Evolutionary conservation across 2,797 vertebrate species (phyloP), one percentile per base, ranked within the genome.

Genomic region (Enteromius viviparus): DNA sequence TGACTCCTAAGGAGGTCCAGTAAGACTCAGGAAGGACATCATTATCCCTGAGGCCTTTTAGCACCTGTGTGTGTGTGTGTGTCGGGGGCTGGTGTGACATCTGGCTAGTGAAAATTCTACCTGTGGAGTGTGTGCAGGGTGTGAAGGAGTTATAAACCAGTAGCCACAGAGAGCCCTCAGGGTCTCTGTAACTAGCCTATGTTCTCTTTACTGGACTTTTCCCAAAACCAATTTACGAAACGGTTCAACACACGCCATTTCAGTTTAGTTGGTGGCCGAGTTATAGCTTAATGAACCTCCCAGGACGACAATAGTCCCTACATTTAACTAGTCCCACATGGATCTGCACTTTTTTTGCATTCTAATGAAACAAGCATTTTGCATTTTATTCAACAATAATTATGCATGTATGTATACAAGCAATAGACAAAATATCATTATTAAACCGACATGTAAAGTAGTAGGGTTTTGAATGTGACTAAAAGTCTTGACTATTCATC

Each of bases 11-110:
- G 89, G 89, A 90, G 90, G 89, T 91, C 87, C 85, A 85, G 37
- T 74, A 62, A 85, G 84, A 80, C 86, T 87, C 90, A 93, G 90
- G 91, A 94, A 93, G 82, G 66, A 83, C 84, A 90, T 90, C 76
- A 91, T 92, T 87, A 90, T 78, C 84, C 88, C 85, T 66, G 4
- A 42, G 86, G 78, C 69, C 80, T 85, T 89, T 89, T 87, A 88
- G 91, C 92, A 92, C 92, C 91, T 92, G 89, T 40, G 70, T 55
- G 53, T 62, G 72, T 55, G 53, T 64, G 74, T n/a, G 66, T 65
- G 53, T 47, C 21, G 68, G 83, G 58, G 84, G 65, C 74, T 78
- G 68, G 47, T 37, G 78, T 66, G 55, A 55, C 78, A 76, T 77
- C 82, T 69, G 82, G 81, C 78, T 79, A 77, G 58, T 85, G 29